Evolutionary conservation across 2,797 vertebrate genomes (phyloP).

Genomic region (Glyptemys insculpta): DNA sequence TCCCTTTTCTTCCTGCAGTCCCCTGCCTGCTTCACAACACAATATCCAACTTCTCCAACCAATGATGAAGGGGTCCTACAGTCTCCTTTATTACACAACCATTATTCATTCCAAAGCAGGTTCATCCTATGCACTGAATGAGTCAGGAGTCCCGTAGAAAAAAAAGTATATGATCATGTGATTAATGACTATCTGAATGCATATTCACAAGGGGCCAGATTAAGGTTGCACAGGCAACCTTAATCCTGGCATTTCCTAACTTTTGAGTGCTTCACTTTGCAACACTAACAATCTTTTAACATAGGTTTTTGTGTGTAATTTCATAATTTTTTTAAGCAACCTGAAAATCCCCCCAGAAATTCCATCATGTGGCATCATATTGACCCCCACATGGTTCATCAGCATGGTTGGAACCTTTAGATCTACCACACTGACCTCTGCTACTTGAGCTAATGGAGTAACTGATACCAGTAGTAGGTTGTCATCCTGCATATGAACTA

Average conservation of each 20-base stretch:
- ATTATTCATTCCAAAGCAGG: rapidly evolving
- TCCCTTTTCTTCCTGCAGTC: background rate
- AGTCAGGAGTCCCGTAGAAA: rapidly evolving
- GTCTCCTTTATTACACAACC: background rate
- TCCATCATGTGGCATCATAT: background rate
- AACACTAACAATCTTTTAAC: background rate
- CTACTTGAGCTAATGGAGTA: background rate
- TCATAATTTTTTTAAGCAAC: background rate
- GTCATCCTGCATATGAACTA: background rate
- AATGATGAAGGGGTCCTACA: background rate
- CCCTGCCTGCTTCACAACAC: background rate
- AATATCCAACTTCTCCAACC: background rate
- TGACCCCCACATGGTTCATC: background rate
- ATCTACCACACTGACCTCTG: background rate
- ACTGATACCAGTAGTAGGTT: background rate
- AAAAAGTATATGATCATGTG: rapidly evolving
- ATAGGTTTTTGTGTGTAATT: background rate
- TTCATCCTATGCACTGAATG: background rate
- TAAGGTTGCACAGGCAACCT: background rate
- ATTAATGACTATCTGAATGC: background rate
- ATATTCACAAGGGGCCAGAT: background rate
- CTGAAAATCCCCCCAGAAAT: background rate
- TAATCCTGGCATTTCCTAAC: background rate
- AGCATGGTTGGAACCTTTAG: background rate
- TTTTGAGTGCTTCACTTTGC: background rate